Conservation (phyloP, 1,140 invertebrate species). For the Trachelipus rathkii region DNA sequence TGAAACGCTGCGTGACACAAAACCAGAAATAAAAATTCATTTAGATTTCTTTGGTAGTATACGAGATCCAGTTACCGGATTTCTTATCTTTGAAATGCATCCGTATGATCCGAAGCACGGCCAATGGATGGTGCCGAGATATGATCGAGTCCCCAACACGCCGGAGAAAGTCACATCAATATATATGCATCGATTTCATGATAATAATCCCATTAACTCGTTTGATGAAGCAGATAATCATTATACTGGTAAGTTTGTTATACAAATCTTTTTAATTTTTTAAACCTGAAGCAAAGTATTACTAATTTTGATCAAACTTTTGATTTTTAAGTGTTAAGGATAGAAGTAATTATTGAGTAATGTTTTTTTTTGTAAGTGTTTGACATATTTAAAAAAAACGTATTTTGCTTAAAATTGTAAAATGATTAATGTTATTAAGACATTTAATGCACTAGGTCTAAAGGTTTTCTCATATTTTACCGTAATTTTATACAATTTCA, state of each 20-base stretch:
- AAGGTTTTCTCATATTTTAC: not conserved
- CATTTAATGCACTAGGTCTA: not conserved
- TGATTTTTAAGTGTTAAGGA: too few species aligned
- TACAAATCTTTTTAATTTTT: not conserved
- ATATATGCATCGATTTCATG: constrained; percentile 84
- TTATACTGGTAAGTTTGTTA: constrained; percentile 39
- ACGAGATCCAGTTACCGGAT: constrained; percentile 78
- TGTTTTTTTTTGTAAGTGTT: too few species aligned
- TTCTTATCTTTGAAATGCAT: constrained; percentile 76
- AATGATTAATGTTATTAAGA: not conserved
- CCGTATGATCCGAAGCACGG: constrained; percentile 88
- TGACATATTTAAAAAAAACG: not conserved
- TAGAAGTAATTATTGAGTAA: too few species aligned
- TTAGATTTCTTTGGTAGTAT: constrained; percentile 86
- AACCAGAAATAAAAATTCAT: constrained; percentile 83
- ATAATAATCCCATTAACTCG: constrained; percentile 84
- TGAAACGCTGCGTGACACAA: constrained; percentile 78
- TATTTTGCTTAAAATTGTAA: not conserved
- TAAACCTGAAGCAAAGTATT: not conserved
- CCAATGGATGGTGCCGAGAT: constrained; percentile 90
- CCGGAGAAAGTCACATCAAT: constrained; percentile 79
- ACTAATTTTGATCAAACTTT: too few species aligned
- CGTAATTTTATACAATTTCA: constrained; percentile 47
- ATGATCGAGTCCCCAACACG: constrained; percentile 74
- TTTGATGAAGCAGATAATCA: constrained; percentile 25